These are phyloP conservation scores for Canis aureus DNA, from an alignment of 2,113 vertebrate species.

Conservation along the genomic window DNA sequence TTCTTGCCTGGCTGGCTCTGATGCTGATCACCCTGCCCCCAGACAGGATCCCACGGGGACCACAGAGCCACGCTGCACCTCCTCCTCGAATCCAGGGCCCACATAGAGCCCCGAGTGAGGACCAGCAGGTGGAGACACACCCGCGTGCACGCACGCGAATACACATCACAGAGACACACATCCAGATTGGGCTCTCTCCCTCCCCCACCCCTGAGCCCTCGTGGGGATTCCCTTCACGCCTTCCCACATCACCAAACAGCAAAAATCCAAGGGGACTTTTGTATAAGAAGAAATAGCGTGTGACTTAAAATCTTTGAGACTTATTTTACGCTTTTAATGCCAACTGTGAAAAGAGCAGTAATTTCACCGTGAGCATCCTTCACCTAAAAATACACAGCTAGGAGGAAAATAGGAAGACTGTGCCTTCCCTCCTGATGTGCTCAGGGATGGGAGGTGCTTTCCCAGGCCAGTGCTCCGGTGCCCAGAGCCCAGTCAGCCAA, in stretches of 20 bases:
- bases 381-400: conserved; percentile 55
- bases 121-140: no score
- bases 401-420: background rate
- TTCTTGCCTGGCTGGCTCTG: background rate
- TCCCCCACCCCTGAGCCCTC: background rate
- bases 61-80: background rate
- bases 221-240: background rate
- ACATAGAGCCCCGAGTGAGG: background rate
- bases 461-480: background rate
- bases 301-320: background rate
- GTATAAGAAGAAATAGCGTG: background rate
- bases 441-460: background rate
- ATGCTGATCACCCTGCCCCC: background rate
- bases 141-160: accelerated
- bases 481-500: background rate
- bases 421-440: background rate
- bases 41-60: background rate
- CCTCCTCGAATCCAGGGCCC: background rate
- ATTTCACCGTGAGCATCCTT: background rate
- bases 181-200: background rate
- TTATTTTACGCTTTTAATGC: conserved; percentile 44
- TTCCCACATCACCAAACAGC: background rate
- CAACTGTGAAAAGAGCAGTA: conserved; percentile 32
- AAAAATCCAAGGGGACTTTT: background rate
- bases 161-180: background rate